Evolutionary conservation across 2,113 vertebrate species (phyloP).

Genomic region (Diadophis punctatus): DNA sequence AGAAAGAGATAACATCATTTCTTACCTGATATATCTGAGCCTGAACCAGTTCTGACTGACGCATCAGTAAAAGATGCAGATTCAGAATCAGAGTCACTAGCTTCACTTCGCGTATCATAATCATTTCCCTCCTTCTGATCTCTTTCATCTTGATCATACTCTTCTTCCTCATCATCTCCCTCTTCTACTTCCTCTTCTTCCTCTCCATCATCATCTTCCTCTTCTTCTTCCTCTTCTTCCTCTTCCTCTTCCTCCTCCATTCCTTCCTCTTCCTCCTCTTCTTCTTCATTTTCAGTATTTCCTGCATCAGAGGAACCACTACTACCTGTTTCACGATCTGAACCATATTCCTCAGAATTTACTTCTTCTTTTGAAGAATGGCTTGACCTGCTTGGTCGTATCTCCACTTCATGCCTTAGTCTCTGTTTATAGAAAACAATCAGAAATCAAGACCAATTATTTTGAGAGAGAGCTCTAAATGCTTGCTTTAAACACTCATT

Average conservation of each 20-base stretch:
- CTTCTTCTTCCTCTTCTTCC: conserved; percentile 76
- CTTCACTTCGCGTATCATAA: conserved; percentile 95
- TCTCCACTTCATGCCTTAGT: conserved; percentile 77
- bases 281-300: conserved; percentile 81
- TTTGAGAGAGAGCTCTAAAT: conserved; percentile 59
- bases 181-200: conserved; percentile 80
- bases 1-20: background rate
- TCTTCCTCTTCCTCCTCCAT: conserved; percentile 72
- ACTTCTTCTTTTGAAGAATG: conserved; percentile 83
- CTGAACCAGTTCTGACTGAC: conserved; percentile 86
- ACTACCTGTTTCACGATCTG: conserved; percentile 84
- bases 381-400: conserved; percentile 77
- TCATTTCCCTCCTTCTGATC: conserved; percentile 83
- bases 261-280: conserved; percentile 53
- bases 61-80: conserved; percentile 93
- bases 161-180: conserved; percentile 70
- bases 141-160: conserved; percentile 85
- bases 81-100: conserved; percentile 92
- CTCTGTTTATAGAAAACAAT: conserved; percentile 83
- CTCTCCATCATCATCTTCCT: conserved; percentile 76
- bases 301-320: conserved; percentile 85
- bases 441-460: conserved; percentile 54
- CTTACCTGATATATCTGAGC: conserved; percentile 89
- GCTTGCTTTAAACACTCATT: conserved; percentile 16
- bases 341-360: conserved; percentile 88